Percentiles rank a stretch among this genome's conserved stretches.
These are phyloP conservation scores for Agrotis puta DNA, from an alignment of 2,888 invertebrate species.

Conservation along the genomic window DNA sequence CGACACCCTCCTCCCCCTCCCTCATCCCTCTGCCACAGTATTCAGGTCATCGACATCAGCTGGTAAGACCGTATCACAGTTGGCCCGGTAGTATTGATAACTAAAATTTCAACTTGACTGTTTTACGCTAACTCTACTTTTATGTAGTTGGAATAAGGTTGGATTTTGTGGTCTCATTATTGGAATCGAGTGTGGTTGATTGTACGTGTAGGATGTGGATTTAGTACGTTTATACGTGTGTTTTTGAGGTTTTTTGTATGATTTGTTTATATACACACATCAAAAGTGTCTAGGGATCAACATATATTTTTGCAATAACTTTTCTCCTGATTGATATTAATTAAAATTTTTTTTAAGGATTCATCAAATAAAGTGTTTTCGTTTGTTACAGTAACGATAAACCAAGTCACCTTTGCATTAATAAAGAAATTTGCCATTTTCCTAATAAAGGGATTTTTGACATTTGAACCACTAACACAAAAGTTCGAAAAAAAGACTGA, in stretches of 20 bases:
- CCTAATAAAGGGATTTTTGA: too few relatives aligned
- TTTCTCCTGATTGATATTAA: too few relatives aligned
- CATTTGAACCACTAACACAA: too few relatives aligned
- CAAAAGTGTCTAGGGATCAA: too few relatives aligned
- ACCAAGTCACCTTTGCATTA: too few relatives aligned
- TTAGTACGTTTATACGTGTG: not conserved
- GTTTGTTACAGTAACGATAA: too few relatives aligned
- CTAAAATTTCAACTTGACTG: not conserved
- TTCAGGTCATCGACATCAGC: slow-evolving; percentile 82
- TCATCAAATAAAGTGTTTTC: too few relatives aligned
- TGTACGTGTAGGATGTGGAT: not conserved
- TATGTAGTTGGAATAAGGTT: not conserved
- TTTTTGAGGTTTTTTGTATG: slow-evolving; percentile 3
- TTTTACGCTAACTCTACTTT: not conserved
- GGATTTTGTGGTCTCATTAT: not conserved
- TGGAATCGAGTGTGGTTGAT: not conserved
- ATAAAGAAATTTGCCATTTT: too few relatives aligned
- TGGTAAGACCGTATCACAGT: slow-evolving; percentile 45
- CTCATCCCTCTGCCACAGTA: slow-evolving; percentile 63
- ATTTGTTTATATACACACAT: too few relatives aligned
- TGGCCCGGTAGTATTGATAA: slow-evolving; percentile 24
- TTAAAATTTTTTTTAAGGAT: too few relatives aligned
- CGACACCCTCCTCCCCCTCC: slow-evolving; percentile 36
- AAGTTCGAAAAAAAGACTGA: too few relatives aligned
- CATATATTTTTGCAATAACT: too few relatives aligned